Base-by-base conservation (phyloP, 2,113 vertebrate species). In the Cochlearius cochlearius region DNA sequence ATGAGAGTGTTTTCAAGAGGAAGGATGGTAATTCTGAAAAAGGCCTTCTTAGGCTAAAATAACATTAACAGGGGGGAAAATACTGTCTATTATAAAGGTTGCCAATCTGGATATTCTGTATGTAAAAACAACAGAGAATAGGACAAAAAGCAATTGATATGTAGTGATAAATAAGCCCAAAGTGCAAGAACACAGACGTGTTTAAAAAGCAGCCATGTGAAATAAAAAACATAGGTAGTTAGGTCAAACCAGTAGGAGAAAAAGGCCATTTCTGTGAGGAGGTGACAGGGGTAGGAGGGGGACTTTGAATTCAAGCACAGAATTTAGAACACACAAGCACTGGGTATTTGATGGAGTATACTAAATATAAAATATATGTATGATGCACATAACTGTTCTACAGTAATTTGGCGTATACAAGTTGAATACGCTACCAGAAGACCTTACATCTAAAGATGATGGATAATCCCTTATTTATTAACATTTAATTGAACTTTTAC, bases 11-110 rank as follows among this genome's bases (percentile, higher is more conserved):
- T 94, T 82, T 47, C 64, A 68, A 78, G 30, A 63, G 10, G 38
- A 80, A 87, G 47, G 16, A 62, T 10, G 8, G 36, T 27, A 64
- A 78, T 10, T 36, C 34, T 36, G 41, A 62, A 76, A 88, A 78
- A 86, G 14, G 39, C 9, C 8, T n/a, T 58, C 72, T 82, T 49
- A 19, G 9, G 25, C 15, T 81, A 38, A 71, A 86, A 50, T 14
- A 1, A 30, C 34, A 63, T 15, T 39, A 80, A 67, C 0, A 0
- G 2, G 11, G 11, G 7, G 5, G 4, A 5, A 20, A 63, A 25
- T 2, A 2, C 2, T 13, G 11, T 11, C 7, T 15, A 4, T 14
- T 50, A 59, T 5, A 56, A 67, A 67, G 20, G 18, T 41, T 10
- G 4, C 6, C 11, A 59, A n/a, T 36, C 23, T 67, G 34, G 34